Percentiles rank a stretch among this genome's conserved stretches.
Conservation (phyloP, 92 coral and sea anemone genomes). For the Isaurus tuberculatus region DNA sequence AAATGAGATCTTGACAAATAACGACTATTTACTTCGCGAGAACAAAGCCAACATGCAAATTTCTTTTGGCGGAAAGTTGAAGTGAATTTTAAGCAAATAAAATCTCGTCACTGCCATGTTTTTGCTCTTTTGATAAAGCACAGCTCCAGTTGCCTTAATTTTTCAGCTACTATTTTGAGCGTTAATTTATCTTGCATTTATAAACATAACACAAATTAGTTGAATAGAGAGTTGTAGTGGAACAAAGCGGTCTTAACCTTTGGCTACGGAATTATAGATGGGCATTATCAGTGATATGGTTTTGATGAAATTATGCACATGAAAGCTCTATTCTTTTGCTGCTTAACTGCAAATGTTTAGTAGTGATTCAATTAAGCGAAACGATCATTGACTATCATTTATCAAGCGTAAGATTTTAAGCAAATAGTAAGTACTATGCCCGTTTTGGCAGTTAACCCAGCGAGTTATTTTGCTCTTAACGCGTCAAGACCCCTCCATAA, state of each 20-base stretch:
- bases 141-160: constrained; percentile 21
- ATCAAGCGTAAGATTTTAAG: constrained; percentile 69
- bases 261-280: constrained; percentile 60
- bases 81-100: constrained; percentile 40
- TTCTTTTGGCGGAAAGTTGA: constrained; percentile 36
- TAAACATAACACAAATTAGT: constrained; percentile 72
- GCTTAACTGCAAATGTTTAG: constrained; percentile 66
- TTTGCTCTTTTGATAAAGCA: background rate
- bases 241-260: constrained; percentile 83
- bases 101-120: constrained; percentile 11
- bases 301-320: constrained; percentile 74
- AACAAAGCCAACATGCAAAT: constrained; percentile 95
- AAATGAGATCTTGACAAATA: constrained; percentile 55
- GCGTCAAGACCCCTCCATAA: constrained; percentile 67
- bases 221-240: constrained; percentile 57
- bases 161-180: constrained; percentile 22
- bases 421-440: constrained; percentile 59
- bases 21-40: constrained; percentile 56
- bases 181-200: constrained; percentile 47
- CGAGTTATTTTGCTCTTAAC: constrained; percentile 67
- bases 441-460: constrained; percentile 58
- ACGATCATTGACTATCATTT: constrained; percentile 53
- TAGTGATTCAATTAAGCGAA: constrained; percentile 80
- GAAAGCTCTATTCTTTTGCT: constrained; percentile 60
- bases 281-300: constrained; percentile 66